Evolutionary conservation across 2,888 invertebrate species (phyloP), one percentile per base, ranked within the genome.

Genomic region (Drosophila barbarae): DNA sequence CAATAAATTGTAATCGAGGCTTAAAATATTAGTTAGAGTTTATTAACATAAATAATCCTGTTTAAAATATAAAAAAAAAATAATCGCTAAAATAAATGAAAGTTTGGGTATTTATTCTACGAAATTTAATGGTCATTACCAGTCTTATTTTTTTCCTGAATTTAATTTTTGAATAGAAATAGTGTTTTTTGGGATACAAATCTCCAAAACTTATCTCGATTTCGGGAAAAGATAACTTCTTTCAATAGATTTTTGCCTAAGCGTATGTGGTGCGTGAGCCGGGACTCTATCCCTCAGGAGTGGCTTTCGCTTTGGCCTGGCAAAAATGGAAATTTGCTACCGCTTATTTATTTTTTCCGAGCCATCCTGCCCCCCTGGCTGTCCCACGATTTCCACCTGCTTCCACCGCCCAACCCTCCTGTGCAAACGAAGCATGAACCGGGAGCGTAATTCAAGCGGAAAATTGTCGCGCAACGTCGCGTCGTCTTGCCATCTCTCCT

Each of bases 371-470:
- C 15, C 21, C 10, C 23, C 5, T 10, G 18, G 39, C n/a, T 38
- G 39, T 18, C 42, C 34, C 8, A n/a, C 61, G 38, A 42, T 30
- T 49, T 49, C 35, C 49, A 63, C 34, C 58, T 59, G 35, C 51
- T 47, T 21, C 9, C 50, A 18, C 41, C 28, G 34, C 50, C 39
- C 66, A 71, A 67, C 71, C 60, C 75, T 23, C 73, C 75, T 82
- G 77, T 77, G 73, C 74, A 84, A 86, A 74, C 85, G 85, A 87
- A 87, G 86, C 85, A 84, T 86, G 86, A 86, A 87, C 86, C 73
- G 73, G 84, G 78, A 75, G 74, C 74, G 85, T 87, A 86, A 86
- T 86, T 86, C 85, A 86, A 82, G 87, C 86, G 77, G 85, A 87
- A 87, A 86, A 86, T 86, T 87, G 86, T 76, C 80, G 82, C 85